These are phyloP conservation scores for Cryptocephalus primarius DNA, from an alignment of 2,888 invertebrate species.

Conservation along the genomic window DNA sequence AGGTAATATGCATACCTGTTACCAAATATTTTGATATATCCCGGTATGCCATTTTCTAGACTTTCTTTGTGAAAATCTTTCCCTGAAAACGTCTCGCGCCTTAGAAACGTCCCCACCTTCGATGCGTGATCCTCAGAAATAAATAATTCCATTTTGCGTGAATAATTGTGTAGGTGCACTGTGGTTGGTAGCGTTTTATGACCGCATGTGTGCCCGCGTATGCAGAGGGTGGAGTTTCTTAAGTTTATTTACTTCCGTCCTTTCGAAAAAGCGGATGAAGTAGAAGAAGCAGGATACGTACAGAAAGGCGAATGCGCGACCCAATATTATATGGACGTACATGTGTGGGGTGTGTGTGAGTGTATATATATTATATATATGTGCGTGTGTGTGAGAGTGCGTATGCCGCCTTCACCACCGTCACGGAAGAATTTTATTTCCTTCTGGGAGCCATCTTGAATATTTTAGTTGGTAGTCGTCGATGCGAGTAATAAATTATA, in stretches of 20 bases:
- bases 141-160: no score
- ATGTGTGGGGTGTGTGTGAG: no score
- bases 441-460: background rate
- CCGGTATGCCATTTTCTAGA: no score
- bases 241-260: constrained; percentile 14
- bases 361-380: background rate
- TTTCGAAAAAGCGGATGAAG: constrained; percentile 1
- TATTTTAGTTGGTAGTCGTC: background rate
- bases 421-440: background rate
- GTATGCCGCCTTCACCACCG: background rate
- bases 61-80: no score
- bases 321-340: no score
- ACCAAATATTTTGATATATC: no score
- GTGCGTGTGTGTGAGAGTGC: background rate
- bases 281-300: no score
- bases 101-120: no score
- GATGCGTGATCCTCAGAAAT: no score
- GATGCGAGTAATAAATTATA: background rate
- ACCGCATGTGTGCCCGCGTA: constrained; percentile 4
- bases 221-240: constrained; percentile 19
- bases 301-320: no score
- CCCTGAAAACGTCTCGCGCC: no score
- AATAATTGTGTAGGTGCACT: background rate
- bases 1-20: no score
- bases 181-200: background rate